A percentile compares a stretch with the other conserved stretches of the same genome.
Conservation (phyloP, 2,888 invertebrate species). For the Dorcus parallelipipedus region DNA sequence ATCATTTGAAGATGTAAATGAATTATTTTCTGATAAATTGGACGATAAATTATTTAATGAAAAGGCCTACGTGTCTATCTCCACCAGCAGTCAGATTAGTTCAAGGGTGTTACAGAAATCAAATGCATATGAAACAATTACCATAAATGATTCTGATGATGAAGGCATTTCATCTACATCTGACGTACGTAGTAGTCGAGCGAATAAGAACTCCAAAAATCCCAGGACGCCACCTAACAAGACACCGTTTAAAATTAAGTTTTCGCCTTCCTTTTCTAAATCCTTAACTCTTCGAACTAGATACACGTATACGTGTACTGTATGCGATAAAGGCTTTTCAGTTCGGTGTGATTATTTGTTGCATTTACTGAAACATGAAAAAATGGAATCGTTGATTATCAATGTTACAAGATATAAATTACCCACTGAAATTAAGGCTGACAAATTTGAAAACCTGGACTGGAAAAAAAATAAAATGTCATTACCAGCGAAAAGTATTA, state of each 20-base stretch:
- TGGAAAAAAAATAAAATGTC: neutral
- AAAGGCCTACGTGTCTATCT: slow-evolving; percentile 4
- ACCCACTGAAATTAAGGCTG: neutral
- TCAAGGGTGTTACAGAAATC: neutral
- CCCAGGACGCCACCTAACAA: neutral
- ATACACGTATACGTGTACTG: slow-evolving; percentile 4
- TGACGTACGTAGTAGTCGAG: no score
- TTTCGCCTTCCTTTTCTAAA: slow-evolving; percentile 4
- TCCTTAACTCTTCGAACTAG: neutral
- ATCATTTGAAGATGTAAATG: neutral
- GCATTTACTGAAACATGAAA: slow-evolving; percentile 21
- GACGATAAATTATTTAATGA: slow-evolving; percentile 2
- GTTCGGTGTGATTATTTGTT: slow-evolving; percentile 14
- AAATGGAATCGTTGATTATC: slow-evolving; percentile 14
- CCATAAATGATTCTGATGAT: slow-evolving; percentile 2
- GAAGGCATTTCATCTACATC: neutral
- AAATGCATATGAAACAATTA: neutral
- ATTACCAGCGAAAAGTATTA: neutral
- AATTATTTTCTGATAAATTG: neutral
- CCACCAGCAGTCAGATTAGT: slow-evolving; percentile 6
- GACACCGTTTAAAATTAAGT: slow-evolving; percentile 7
- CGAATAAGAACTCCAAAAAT: neutral
- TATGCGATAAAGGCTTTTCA: slow-evolving; percentile 19
- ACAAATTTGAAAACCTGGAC: neutral
- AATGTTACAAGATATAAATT: slow-evolving; percentile 6